Evolutionary conservation across 2,888 invertebrate genomes (phyloP), one percentile per base, ranked within the genome.

Genomic region (Oscheius sp.): DNA sequence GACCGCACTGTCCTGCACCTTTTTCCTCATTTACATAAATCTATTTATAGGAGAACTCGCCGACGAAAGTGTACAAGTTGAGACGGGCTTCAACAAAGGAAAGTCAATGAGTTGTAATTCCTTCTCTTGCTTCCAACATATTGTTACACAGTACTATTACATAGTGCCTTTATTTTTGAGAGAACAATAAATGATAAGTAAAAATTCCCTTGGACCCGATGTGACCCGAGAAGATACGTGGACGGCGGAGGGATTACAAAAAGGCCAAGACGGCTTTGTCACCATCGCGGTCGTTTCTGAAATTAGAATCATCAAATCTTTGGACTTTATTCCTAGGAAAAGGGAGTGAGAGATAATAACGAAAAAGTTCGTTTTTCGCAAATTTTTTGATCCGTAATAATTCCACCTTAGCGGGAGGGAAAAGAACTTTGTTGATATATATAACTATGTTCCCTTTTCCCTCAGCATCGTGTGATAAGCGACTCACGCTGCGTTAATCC

Each of bases 11-110:
- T 14, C 22, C 8, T 56, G 56, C 56, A 56, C 36, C 38, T 14
- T 61, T 44, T 61, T 30, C 6, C 14, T 2, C 44, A 44, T 61
- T 1, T 61, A 30, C 45, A n/a, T 20, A 4, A 50, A 24, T 33
- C 5, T 28, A 28, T 30, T 62, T 56, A n/a, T 44, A 66, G 66
- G 56, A 44, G 33, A 59, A 59, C 30, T 32, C 47, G 50, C 67
- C 67, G n/a, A 67, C 47, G 67, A 59, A 57, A 45, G 67, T 67
- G n/a, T 67, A 67, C 28, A 67, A 67, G 59, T 50, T 67, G 57
- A 28, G 47, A 22, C 45, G 67, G 38, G 38, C 20, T 36, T 47
- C 57, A 9, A 50, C 67, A 24, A 67, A 59, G 59, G 67, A 67
- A 33, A 45, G 38, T 33, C 30, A 54, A 9, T 54, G 33, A 54